A percentile compares a stretch with the other conserved stretches of the same genome.
phyloP scores from a whole-genome alignment of 2,888 invertebrate genomes.

The Argyresthia goedartella region DNA sequence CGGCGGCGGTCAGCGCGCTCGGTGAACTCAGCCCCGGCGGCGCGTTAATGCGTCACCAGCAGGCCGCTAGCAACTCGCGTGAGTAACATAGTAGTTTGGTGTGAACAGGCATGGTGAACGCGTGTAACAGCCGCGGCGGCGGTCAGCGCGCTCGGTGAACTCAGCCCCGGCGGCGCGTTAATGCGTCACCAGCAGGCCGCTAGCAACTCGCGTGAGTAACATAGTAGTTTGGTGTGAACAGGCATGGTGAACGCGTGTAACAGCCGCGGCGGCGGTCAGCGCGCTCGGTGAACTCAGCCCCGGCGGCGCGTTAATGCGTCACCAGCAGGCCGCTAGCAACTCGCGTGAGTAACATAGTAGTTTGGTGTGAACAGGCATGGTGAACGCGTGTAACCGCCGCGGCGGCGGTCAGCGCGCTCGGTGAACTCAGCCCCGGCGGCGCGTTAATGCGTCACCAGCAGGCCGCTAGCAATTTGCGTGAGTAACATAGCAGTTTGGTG shows the following conservation, averaged over 20 bases:
- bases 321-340: constrained; percentile 83
- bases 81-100: no score
- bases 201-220: constrained; percentile 77
- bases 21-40: constrained; percentile 94
- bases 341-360: constrained; percentile 75
- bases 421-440: constrained; percentile 92
- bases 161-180: constrained; percentile 91
- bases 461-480: constrained; percentile 83
- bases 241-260: constrained; percentile 76
- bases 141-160: constrained; percentile 87
- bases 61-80: constrained; percentile 84
- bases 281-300: constrained; percentile 92
- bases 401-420: constrained; percentile 86
- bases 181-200: constrained; percentile 91
- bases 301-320: constrained; percentile 91
- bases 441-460: constrained; percentile 90
- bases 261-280: constrained; percentile 83
- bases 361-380: no score
- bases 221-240: no score
- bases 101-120: no score
- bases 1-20: constrained; percentile 85
- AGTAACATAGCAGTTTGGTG: no score
- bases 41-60: constrained; percentile 89
- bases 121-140: constrained; percentile 82
- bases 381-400: constrained; percentile 78